Percentiles rank a stretch among this genome's conserved stretches.
Evolutionary conservation across 2,113 vertebrate genomes (phyloP).

Genomic region (Serinus canaria): DNA sequence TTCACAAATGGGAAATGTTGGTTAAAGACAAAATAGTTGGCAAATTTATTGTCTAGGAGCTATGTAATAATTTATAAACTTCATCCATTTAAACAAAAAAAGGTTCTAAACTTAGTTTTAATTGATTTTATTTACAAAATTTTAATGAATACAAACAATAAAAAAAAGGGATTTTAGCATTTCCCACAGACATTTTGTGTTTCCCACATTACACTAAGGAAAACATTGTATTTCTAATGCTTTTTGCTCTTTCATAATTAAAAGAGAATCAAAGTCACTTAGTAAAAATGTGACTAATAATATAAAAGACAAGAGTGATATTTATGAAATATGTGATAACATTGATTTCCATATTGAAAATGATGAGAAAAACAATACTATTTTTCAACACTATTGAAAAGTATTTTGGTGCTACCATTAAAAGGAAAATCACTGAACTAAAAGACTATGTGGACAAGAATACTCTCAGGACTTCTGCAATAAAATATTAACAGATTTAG

Average conservation of each 20-base stretch:
- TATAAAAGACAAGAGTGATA: not conserved
- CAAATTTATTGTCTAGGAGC: conserved; percentile 54
- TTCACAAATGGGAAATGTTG: conserved; percentile 34
- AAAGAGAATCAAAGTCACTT: not conserved
- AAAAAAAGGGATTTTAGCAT: not conserved
- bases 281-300: not conserved
- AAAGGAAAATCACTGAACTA: not conserved
- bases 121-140: conserved; percentile 21
- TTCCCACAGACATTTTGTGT: not conserved
- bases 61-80: conserved; percentile 30
- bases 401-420: not conserved
- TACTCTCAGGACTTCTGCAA: not conserved
- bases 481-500: not conserved
- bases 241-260: not conserved
- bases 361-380: not conserved
- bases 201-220: not conserved
- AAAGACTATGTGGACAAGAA: not conserved
- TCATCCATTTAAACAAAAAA: not conserved
- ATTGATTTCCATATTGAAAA: not conserved
- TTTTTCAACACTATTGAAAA: not conserved
- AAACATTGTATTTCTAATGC: not conserved
- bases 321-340: not conserved
- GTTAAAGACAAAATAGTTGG: conserved; percentile 57
- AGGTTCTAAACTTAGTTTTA: conserved; percentile 42
- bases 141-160: conserved; percentile 17